phyloP scores from a whole-genome alignment of 2,797 vertebrate genomes.

The Neopelma chrysocephalum region DNA sequence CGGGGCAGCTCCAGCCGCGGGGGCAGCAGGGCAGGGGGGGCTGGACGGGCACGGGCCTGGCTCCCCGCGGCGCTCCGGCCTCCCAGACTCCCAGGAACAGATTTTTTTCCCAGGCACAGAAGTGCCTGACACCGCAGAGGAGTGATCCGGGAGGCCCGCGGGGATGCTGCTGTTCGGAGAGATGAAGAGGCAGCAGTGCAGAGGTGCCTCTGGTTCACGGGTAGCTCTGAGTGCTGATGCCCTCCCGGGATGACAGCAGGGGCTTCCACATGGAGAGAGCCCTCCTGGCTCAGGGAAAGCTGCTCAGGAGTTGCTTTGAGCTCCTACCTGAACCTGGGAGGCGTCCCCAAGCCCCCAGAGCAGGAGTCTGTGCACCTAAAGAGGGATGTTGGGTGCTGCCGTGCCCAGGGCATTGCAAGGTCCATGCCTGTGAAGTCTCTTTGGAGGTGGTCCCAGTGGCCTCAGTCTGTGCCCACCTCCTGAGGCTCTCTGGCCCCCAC shows the following conservation, averaged over 20 bases:
- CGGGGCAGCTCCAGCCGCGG: accelerated
- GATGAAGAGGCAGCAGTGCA: background rate
- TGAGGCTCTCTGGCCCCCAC: background rate
- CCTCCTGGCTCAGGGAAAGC: background rate
- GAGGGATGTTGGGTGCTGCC: background rate
- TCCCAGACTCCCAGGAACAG: background rate
- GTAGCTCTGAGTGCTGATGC: background rate
- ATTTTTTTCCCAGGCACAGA: background rate
- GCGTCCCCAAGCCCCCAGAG: background rate
- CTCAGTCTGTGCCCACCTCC: background rate
- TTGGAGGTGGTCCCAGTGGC: background rate
- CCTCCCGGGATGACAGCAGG: background rate
- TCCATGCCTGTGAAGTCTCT: too few species aligned
- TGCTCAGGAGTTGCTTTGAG: background rate
- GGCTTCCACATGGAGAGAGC: background rate
- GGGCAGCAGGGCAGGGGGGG: background rate
- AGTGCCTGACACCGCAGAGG: background rate
- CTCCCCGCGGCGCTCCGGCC: background rate
- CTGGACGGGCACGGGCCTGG: background rate
- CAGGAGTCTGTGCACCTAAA: background rate
- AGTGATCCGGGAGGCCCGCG: background rate
- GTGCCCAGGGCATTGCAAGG: background rate
- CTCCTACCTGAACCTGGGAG: background rate
- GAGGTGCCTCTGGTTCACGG: background rate
- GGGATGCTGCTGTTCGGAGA: background rate